phyloP scores from a whole-genome alignment of 2,888 invertebrate species.

The Monochamus alternatus region DNA sequence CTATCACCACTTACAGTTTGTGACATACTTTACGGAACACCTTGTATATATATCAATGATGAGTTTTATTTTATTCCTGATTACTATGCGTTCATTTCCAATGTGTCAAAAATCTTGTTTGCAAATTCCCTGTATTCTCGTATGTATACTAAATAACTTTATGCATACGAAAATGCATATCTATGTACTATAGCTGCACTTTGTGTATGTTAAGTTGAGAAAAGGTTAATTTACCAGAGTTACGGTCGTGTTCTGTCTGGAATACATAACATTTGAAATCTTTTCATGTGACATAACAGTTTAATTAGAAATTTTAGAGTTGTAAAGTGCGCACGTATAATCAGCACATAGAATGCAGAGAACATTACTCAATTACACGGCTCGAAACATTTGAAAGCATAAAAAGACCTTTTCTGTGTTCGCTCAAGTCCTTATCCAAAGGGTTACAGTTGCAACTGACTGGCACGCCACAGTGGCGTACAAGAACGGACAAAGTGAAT shows the following conservation, averaged over 20 bases:
- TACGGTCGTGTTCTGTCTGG: neutral
- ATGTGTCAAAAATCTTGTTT: too few relatives aligned
- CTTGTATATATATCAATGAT: too few relatives aligned
- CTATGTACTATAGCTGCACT: too few relatives aligned
- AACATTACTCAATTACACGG: constrained; percentile 41
- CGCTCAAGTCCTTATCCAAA: constrained; percentile 19
- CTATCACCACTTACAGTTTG: too few relatives aligned
- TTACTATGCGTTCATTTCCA: too few relatives aligned
- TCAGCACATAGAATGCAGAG: constrained; percentile 23
- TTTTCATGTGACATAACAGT: constrained; percentile 3
- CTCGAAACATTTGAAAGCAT: constrained; percentile 20
- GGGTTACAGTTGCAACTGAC: constrained; percentile 26
- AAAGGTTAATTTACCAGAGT: neutral
- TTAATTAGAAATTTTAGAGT: constrained; percentile 18
- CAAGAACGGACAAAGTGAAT: too few relatives aligned
- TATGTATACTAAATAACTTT: too few relatives aligned
- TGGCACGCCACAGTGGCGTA: constrained; percentile 3
- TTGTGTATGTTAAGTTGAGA: too few relatives aligned
- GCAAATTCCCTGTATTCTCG: too few relatives aligned
- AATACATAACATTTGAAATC: constrained; percentile 7
- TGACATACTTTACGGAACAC: too few relatives aligned
- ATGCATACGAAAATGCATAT: too few relatives aligned
- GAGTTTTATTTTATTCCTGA: too few relatives aligned
- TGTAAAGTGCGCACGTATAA: constrained; percentile 11
- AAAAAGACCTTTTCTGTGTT: constrained; percentile 14